Evolutionary conservation across 2,888 invertebrate genomes (phyloP).

Genomic region (Phengaris alcon): DNA sequence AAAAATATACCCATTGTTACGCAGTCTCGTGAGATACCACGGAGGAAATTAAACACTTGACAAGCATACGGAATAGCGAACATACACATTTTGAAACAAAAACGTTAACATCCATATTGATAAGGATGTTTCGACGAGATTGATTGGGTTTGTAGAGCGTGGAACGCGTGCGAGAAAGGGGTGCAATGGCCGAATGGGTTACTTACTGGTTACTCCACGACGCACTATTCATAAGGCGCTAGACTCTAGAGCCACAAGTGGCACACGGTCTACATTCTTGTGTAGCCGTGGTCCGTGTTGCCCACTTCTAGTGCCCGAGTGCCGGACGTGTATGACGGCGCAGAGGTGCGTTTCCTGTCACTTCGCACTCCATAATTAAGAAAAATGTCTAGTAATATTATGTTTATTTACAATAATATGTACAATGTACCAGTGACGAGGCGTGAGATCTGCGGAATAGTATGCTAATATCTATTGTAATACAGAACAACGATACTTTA

Average conservation of each 20-base stretch:
- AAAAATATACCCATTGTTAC: slow-evolving; percentile 41
- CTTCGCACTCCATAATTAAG: slow-evolving; percentile 37
- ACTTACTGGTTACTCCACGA: slow-evolving; percentile 39
- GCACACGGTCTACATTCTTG: slow-evolving; percentile 70
- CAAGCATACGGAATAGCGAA: background rate
- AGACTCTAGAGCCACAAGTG: slow-evolving; percentile 50
- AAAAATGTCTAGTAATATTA: background rate
- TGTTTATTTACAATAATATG: too few species aligned
- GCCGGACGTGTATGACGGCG: slow-evolving; percentile 57
- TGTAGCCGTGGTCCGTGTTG: slow-evolving; percentile 51
- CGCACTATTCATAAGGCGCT: slow-evolving; percentile 49
- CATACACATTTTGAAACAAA: background rate
- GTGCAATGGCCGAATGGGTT: slow-evolving; percentile 72
- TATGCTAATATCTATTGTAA: too few species aligned
- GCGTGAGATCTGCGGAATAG: too few species aligned
- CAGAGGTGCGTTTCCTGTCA: slow-evolving; percentile 56
- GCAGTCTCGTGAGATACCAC: slow-evolving; percentile 24
- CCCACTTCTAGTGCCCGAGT: slow-evolving; percentile 61
- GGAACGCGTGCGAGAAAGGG: slow-evolving; percentile 71
- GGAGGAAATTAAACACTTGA: background rate
- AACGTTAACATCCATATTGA: slow-evolving; percentile 16
- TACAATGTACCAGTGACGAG: too few species aligned
- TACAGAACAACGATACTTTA: too few species aligned
- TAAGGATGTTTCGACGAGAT: slow-evolving; percentile 46
- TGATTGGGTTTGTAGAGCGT: slow-evolving; percentile 75